Conservation (phyloP, 2,888 invertebrate species). For the Drosophila quinaria region DNA sequence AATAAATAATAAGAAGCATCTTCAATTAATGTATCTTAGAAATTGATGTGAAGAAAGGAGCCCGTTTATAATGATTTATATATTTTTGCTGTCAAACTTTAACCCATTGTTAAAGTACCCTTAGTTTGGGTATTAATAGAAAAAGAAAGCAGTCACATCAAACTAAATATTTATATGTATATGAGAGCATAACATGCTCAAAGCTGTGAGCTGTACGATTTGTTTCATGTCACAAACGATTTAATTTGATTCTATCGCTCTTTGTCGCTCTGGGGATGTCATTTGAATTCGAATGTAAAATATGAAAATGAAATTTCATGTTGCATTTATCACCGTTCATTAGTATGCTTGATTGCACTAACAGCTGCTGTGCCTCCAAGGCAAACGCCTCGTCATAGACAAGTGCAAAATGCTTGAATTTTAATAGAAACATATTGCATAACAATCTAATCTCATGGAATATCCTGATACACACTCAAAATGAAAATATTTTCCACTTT, state of each 20-base stretch:
- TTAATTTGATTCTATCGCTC: conserved; percentile 59
- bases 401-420: conserved; percentile 50
- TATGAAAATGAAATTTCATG: conserved; percentile 56
- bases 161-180: neutral
- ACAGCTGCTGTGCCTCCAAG: conserved; percentile 67
- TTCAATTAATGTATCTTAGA: neutral
- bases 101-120: neutral
- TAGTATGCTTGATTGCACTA: conserved; percentile 72
- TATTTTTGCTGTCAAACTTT: neutral
- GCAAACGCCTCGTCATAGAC: conserved; percentile 44
- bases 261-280: conserved; percentile 6
- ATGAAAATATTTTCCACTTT: neutral
- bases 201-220: conserved; percentile 60
- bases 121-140: conserved; percentile 24
- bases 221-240: conserved; percentile 81
- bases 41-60: neutral
- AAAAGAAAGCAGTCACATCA: conserved; percentile 21
- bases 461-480: neutral
- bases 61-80: neutral
- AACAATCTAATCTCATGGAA: conserved; percentile 1
- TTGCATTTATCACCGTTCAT: conserved; percentile 70
- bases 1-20: neutral
- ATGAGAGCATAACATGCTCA: conserved; percentile 9
- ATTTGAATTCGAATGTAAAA: conserved; percentile 41
- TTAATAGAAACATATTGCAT: neutral